Evolutionary conservation across 2,888 invertebrate genomes (phyloP), one percentile per base, ranked within the genome.

Genomic region (Kryphioiulus occultus): DNA sequence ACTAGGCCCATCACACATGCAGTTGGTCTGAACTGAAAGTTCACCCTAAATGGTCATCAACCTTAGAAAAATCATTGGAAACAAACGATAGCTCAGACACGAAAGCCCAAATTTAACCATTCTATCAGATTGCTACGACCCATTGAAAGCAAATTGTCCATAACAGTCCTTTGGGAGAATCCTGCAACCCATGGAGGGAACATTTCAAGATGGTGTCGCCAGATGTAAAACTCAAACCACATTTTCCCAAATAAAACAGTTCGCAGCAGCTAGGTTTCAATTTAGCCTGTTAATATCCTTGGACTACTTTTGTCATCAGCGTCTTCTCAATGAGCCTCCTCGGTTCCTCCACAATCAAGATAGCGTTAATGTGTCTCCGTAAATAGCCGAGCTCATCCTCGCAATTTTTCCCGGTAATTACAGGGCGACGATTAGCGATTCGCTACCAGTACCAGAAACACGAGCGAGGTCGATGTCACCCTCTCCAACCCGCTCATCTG

Each of bases 261-360:
- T 30, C 30, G 12, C 4, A 53, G n/a, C 53, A 19, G 53, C 3
- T 30, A 53, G 53, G 53, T 30, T 78, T 15, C 30, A 15, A 32
- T 30, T 78, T 78, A 0, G 26, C 3, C 9, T 32, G 30, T 1
- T 78, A 0, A 12, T 15, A 78, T 78, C 78, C 78, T 78, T 78
- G 78, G 78, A 78, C 78, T 78, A 78, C 78, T 78, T 78, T 78
- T 30, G 78, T 78, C 78, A 30, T 26, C 78, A 30, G 15, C 15
- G 30, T 78, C 78, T n/a, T 78, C 15, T 78, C 30, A 30, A 78
- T 78, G 78, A 15, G 26, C 68, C 68, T 68, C 26, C 22, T 59
- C 30, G 17, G 10, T 32, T 30, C 78, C 15, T 78, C 15, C 68
- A 26, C 26, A 32, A 78, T 78, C 78, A n/a, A 30, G 78, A 78